phyloP scores from a whole-genome alignment of 2,113 vertebrate genomes.

The Notothenia coriiceps region DNA sequence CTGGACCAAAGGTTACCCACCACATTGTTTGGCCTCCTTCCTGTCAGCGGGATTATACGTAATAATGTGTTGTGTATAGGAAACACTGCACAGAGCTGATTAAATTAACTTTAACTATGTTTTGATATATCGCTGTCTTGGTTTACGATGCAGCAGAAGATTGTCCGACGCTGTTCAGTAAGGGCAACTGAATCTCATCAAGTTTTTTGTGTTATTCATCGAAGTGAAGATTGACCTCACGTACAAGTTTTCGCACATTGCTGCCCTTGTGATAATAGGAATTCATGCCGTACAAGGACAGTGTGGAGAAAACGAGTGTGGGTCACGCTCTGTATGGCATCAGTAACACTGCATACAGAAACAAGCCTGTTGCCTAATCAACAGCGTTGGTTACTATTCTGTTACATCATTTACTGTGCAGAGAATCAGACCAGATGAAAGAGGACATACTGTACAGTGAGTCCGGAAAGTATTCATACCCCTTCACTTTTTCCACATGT shows the following conservation, averaged over 20 bases:
- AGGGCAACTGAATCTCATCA: too few relatives aligned
- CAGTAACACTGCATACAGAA: not conserved
- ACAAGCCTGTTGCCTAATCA: not conserved
- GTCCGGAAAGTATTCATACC: too few relatives aligned
- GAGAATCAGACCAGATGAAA: not conserved
- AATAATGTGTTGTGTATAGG: too few relatives aligned
- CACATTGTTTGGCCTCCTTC: too few relatives aligned
- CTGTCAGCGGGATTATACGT: too few relatives aligned
- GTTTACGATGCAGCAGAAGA: too few relatives aligned
- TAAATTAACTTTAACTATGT: too few relatives aligned
- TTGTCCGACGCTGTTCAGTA: too few relatives aligned
- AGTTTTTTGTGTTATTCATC: not conserved
- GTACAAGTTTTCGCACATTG: not conserved
- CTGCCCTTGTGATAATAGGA: not conserved
- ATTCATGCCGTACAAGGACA: not conserved
- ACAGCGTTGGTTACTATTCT: not conserved
- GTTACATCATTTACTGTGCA: not conserved
- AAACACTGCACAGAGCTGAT: not conserved
- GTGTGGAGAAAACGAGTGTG: not conserved
- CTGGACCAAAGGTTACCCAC: too few relatives aligned
- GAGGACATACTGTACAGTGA: too few relatives aligned
- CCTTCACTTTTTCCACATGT: too few relatives aligned
- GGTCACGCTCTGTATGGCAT: not conserved
- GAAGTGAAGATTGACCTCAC: not conserved
- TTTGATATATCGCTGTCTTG: too few relatives aligned